Percentiles rank a stretch among this genome's conserved stretches.
These are phyloP conservation scores for Argentina silus DNA, from an alignment of 2,797 vertebrate species.

Conservation along the genomic window DNA sequence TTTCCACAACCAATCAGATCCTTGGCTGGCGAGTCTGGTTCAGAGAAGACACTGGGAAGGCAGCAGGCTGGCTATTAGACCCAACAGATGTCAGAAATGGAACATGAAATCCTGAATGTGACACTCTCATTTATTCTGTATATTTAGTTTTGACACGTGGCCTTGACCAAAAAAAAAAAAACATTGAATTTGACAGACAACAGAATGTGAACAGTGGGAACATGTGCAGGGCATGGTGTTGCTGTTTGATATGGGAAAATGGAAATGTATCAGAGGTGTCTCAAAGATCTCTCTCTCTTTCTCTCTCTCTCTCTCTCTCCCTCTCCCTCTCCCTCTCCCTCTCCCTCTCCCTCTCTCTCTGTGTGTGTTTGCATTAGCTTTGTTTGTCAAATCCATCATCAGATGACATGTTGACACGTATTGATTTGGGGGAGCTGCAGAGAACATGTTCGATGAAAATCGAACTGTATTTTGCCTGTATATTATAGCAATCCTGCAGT, in stretches of 20 bases:
- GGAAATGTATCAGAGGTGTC: not conserved
- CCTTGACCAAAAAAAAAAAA: constrained; percentile 21
- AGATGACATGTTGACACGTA: constrained; percentile 57
- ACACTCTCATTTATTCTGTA: constrained; percentile 52
- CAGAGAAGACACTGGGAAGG: constrained; percentile 40
- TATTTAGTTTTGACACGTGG: constrained; percentile 29
- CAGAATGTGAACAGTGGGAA: not conserved
- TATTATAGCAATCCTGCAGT: constrained; percentile 45
- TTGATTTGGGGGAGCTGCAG: constrained; percentile 58
- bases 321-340: constrained; percentile 26
- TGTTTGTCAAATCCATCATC: constrained; percentile 51
- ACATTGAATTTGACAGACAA: not conserved
- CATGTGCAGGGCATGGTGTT: constrained; percentile 16
- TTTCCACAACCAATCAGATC: constrained; percentile 63
- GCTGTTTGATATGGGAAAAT: constrained; percentile 28
- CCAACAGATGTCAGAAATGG: constrained; percentile 56
- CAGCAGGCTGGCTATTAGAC: constrained; percentile 51
- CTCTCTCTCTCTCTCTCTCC: constrained; percentile 21
- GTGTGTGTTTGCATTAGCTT: constrained; percentile 5
- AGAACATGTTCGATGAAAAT: constrained; percentile 65
- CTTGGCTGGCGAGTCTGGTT: constrained; percentile 55
- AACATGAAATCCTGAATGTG: constrained; percentile 4
- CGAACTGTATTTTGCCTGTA: constrained; percentile 55
- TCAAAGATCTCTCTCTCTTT: constrained; percentile 18
- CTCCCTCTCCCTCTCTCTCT: not conserved